Conservation (phyloP, 2,113 vertebrate genomes). For the Actenoides hombroni region DNA sequence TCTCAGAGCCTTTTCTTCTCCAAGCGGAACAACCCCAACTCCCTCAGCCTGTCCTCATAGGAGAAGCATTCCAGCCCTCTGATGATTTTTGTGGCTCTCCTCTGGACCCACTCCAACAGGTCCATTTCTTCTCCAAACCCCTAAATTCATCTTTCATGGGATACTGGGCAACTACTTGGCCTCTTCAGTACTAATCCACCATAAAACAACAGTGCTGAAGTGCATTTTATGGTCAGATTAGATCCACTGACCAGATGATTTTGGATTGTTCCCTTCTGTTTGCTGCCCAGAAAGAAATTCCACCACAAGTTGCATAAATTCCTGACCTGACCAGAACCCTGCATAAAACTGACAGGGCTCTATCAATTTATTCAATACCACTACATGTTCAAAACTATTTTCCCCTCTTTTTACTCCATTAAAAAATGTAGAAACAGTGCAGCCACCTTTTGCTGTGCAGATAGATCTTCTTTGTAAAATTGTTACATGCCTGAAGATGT, state of each 20-base stretch:
- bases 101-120: too few relatives aligned
- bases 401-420: background rate
- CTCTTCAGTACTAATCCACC: background rate
- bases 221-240: background rate
- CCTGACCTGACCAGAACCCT: background rate
- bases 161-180: background rate
- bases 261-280: background rate
- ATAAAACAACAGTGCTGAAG: background rate
- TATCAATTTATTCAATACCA: background rate
- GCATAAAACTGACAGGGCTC: background rate
- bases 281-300: background rate
- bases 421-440: background rate
- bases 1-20: too few relatives aligned
- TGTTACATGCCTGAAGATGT: background rate
- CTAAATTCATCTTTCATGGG: background rate
- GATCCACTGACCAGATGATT: background rate
- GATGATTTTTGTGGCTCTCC: too few relatives aligned
- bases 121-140: rapidly evolving
- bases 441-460: background rate
- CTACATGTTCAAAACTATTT: background rate
- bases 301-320: background rate
- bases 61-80: too few relatives aligned
- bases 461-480: background rate
- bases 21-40: too few relatives aligned
- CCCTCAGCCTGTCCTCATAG: too few relatives aligned